Evolutionary conservation across 2,888 invertebrate genomes (phyloP).

Genomic region (Clitarchus hookeri): DNA sequence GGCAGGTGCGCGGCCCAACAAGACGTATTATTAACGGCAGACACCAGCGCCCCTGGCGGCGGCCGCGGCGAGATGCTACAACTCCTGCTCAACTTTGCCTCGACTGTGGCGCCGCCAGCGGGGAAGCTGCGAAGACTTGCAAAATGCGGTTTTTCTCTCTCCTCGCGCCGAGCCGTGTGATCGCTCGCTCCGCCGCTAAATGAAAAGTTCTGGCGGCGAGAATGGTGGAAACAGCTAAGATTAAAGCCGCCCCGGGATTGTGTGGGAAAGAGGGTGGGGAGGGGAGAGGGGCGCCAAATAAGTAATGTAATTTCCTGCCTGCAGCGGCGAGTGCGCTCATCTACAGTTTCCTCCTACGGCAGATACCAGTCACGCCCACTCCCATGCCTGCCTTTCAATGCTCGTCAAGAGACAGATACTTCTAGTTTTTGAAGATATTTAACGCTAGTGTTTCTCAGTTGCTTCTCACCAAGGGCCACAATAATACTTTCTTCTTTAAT

Average conservation of each 20-base stretch:
- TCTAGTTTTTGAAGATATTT: too few species aligned
- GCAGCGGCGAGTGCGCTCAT: too few species aligned
- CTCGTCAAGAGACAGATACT: too few species aligned
- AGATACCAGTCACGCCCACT: too few species aligned
- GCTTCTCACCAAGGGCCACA: too few species aligned
- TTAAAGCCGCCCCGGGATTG: neutral
- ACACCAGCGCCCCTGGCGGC: neutral
- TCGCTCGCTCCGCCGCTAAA: neutral
- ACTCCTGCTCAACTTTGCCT: neutral
- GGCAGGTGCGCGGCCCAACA: neutral
- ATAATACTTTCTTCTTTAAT: too few species aligned
- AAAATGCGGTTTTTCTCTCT: conserved; percentile 9
- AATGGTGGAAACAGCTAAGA: conserved; percentile 7
- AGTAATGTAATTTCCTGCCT: neutral
- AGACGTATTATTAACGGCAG: conserved; percentile 9
- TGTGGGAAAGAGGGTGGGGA: too few species aligned
- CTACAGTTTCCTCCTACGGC: too few species aligned
- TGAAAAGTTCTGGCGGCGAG: neutral
- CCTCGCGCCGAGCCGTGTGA: neutral
- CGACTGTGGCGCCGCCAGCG: neutral
- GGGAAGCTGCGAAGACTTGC: neutral
- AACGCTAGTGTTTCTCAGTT: too few species aligned
- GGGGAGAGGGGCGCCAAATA: neutral
- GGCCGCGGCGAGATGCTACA: neutral
- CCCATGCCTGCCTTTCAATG: too few species aligned